Evolutionary conservation across 2,888 invertebrate genomes (phyloP), one percentile per base, ranked within the genome.

Genomic region (Anticlea derivata): DNA sequence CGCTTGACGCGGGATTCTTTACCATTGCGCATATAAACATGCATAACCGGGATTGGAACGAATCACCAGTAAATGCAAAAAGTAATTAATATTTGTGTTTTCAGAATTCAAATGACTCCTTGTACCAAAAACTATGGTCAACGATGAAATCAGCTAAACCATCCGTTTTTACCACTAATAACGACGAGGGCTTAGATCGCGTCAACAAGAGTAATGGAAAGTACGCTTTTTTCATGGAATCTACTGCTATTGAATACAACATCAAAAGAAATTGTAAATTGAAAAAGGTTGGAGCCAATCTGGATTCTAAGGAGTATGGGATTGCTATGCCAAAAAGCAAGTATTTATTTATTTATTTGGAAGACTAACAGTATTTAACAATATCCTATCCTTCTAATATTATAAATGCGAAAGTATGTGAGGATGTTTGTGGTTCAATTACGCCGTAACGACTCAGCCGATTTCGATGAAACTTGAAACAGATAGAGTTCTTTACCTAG

Each of bases 151-250:
- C 94, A 7, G 93, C 96, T 0, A 93, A 93, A 45, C 97, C 97
- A 0, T 93, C 94, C 0, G 96, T 97, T 0, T 97, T 98, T 73
- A 94, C 94, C 1, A 89, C 86, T 26, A 93, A 88, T 66, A 98
- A 97, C 71, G 92, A 93, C 0, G 97, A 97, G 70, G 99, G 98
- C 0, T 95, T 96, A 1, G 94, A 95, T 12, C 92, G 96, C 35
- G 98, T 98, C 0, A 75, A 92, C 26, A 93, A 92, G 70, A 94
- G 93, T 43, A 94, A 94, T 73, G 94, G 94, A 22, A 93, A 92
- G 58, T 99, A 96, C 80, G 99, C 98, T 1, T 99, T 97, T 78
- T 93, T 99, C 54, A 98, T 99, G 97, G 99, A 99, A 89, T 98
- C 98, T 23, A 95, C 98, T 0, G 95, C 96, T 13, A 94, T 99